Evolutionary conservation across 2,113 vertebrate species (phyloP).

Genomic region (Neodontobutis hainanensis): DNA sequence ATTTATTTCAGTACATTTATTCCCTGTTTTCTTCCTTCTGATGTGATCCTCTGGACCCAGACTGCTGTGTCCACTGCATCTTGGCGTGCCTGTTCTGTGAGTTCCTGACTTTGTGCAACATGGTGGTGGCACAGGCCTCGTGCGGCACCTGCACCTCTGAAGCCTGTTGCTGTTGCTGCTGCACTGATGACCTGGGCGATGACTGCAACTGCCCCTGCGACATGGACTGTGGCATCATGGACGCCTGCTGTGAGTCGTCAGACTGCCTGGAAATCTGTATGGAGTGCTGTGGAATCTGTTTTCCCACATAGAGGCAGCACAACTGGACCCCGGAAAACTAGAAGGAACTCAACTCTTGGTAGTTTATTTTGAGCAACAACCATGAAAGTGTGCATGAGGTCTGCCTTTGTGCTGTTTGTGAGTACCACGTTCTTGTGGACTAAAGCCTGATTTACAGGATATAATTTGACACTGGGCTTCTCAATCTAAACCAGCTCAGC

Average conservation of each 20-base stretch:
- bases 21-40: slow-evolving; percentile 16
- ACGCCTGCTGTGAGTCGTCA: slow-evolving; percentile 96
- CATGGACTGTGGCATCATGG: slow-evolving; percentile 98
- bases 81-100: slow-evolving; percentile 99
- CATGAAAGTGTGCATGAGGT: slow-evolving; percentile 4
- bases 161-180: slow-evolving; percentile 94
- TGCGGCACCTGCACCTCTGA: slow-evolving; percentile 90
- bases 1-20: neutral
- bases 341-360: slow-evolving; percentile 47
- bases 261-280: slow-evolving; percentile 99
- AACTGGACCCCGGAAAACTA: slow-evolving; percentile 33
- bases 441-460: slow-evolving; percentile 31
- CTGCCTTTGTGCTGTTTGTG: slow-evolving; percentile 18
- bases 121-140: slow-evolving; percentile 91
- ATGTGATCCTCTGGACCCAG: slow-evolving; percentile 68
- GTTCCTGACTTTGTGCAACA: slow-evolving; percentile 96
- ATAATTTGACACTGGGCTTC: slow-evolving; percentile 58
- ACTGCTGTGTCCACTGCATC: slow-evolving; percentile 97
- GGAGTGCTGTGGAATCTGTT: slow-evolving; percentile 99
- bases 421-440: neutral
- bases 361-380: slow-evolving; percentile 33
- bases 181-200: slow-evolving; percentile 88
- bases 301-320: slow-evolving; percentile 84
- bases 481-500: slow-evolving; percentile 47
- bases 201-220: slow-evolving; percentile 81